Conservation (phyloP, 1,140 invertebrate genomes). For the Anthonomus grandis region DNA sequence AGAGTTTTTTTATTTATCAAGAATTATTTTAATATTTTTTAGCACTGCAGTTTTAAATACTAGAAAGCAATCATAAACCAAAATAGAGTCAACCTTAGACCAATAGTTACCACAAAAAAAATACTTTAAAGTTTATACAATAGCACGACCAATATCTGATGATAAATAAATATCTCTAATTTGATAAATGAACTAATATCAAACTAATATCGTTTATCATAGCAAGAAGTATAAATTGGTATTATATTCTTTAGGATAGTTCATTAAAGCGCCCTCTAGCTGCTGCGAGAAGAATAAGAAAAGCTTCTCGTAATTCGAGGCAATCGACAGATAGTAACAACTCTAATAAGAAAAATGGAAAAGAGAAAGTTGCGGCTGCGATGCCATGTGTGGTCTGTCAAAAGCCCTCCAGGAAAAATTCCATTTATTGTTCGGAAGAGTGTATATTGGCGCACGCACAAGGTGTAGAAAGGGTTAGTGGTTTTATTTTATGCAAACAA, state of each 20-base stretch:
- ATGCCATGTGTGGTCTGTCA: slow-evolving; percentile 68
- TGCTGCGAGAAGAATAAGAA: slow-evolving; percentile 43
- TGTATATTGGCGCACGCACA: slow-evolving; percentile 84
- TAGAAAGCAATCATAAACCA: no score
- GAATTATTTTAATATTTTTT: no score
- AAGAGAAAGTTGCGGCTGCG: slow-evolving; percentile 5
- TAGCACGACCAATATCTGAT: no score
- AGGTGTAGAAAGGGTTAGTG: slow-evolving; percentile 58
- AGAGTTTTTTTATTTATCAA: no score
- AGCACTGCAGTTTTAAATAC: no score
- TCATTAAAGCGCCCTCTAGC: slow-evolving; percentile 42
- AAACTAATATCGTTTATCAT: no score
- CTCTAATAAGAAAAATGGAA: slow-evolving; percentile 25
- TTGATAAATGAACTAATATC: no score
- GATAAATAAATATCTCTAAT: no score
- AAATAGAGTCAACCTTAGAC: no score
- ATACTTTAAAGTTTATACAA: no score
- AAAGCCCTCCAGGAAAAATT: slow-evolving; percentile 62
- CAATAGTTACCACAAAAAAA: no score
- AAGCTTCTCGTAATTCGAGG: slow-evolving; percentile 42
- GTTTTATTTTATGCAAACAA: neutral
- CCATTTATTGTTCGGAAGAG: slow-evolving; percentile 84
- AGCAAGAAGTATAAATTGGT: no score
- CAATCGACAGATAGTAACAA: slow-evolving; percentile 39
- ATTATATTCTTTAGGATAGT: slow-evolving; percentile 35